A percentile compares a stretch with the other conserved stretches of the same genome.
phyloP scores from a whole-genome alignment of 1,140 invertebrate species.

The Lordiphosa mommai region DNA sequence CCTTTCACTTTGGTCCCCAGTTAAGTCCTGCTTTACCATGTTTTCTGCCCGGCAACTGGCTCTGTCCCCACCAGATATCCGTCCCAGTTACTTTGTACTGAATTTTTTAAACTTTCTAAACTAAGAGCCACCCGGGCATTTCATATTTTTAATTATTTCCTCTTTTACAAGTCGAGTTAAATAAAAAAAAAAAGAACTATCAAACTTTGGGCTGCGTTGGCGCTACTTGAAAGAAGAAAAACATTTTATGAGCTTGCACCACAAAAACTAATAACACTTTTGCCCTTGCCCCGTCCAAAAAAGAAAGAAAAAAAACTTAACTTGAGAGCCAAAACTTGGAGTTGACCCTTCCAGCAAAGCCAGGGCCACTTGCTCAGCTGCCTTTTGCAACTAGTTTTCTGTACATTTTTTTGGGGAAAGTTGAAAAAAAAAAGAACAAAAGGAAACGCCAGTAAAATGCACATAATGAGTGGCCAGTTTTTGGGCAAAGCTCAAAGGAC shows the following conservation, averaged over 20 bases:
- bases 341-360: constrained; percentile 49
- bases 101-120: constrained; percentile 51
- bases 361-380: constrained; percentile 40
- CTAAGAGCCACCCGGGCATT: constrained; percentile 53
- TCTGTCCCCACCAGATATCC: constrained; percentile 16
- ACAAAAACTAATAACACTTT: constrained; percentile 74
- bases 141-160: constrained; percentile 73
- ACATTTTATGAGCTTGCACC: constrained; percentile 71
- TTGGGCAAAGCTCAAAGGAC: constrained; percentile 9
- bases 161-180: constrained; percentile 16
- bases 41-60: too few relatives aligned
- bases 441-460: constrained; percentile 8
- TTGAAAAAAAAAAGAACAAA: constrained; percentile 2
- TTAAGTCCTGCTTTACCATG: background rate
- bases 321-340: constrained; percentile 62
- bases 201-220: constrained; percentile 39
- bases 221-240: constrained; percentile 56
- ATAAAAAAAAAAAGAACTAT: constrained; percentile 5
- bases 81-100: constrained; percentile 26
- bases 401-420: constrained; percentile 7
- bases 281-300: constrained; percentile 16
- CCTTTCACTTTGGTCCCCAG: background rate
- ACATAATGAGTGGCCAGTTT: constrained; percentile 25
- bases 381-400: constrained; percentile 22
- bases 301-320: constrained; percentile 13